Conservation (phyloP, 2,888 invertebrate genomes). For the Diplazon laetatorius region DNA sequence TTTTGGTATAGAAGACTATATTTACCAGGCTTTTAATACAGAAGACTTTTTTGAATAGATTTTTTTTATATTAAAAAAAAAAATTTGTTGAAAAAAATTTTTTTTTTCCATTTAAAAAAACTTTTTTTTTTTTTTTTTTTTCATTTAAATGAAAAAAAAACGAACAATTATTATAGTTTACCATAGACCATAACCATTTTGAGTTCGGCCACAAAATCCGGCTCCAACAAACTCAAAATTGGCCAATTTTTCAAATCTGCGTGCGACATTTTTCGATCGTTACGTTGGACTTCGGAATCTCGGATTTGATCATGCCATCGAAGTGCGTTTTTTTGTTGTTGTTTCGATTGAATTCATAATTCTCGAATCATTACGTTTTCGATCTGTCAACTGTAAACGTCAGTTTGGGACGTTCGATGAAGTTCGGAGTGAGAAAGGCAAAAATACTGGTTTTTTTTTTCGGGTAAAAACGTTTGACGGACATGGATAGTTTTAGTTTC, state of each 20-base stretch:
- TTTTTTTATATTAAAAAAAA: no score
- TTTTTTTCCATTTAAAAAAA: no score
- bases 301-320: background rate
- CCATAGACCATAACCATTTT: conserved; percentile 85
- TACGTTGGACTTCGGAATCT: background rate
- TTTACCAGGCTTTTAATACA: no score
- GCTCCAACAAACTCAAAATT: conserved; percentile 84
- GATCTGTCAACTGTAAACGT: background rate
- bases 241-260: conserved; percentile 84
- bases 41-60: no score
- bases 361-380: background rate
- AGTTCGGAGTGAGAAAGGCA: no score
- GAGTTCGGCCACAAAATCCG: conserved; percentile 83
- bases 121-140: background rate
- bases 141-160: background rate
- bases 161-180: conserved; percentile 66
- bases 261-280: conserved; percentile 71
- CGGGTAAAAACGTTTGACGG: no score
- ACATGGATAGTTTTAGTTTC: no score
- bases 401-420: no score
- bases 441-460: no score
- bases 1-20: no score
- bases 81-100: no score
- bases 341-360: background rate
- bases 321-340: background rate